These are phyloP conservation scores for Laspeyria flexula DNA, from an alignment of 2,888 invertebrate species.

Conservation along the genomic window DNA sequence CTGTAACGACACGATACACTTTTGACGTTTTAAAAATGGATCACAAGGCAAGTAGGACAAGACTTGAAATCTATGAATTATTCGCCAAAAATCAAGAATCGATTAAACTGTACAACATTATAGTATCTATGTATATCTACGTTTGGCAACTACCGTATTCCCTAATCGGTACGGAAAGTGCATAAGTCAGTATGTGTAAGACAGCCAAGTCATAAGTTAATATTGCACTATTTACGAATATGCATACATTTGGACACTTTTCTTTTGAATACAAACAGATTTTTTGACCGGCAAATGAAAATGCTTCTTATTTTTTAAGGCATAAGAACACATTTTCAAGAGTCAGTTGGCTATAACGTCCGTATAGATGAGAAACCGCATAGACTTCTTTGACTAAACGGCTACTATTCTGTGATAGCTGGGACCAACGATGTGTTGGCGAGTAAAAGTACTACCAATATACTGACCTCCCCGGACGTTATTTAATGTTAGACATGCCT, in stretches of 20 bases:
- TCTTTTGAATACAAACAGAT: not conserved
- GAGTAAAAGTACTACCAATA: slow-evolving; percentile 7
- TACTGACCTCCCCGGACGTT: too few species aligned
- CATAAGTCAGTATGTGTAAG: slow-evolving; percentile 52
- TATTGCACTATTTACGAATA: slow-evolving; percentile 52
- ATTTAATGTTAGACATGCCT: too few species aligned
- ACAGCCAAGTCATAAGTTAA: slow-evolving; percentile 57
- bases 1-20: slow-evolving; percentile 29
- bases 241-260: slow-evolving; percentile 41
- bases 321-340: too few species aligned
- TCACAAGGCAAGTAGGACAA: slow-evolving; percentile 48
- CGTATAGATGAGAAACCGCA: too few species aligned
- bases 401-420: too few species aligned
- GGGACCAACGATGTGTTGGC: not conserved
- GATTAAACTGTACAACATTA: slow-evolving; percentile 21
- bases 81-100: slow-evolving; percentile 21
- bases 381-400: too few species aligned
- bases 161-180: slow-evolving; percentile 54
- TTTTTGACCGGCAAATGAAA: too few species aligned
- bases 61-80: slow-evolving; percentile 30
- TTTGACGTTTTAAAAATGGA: slow-evolving; percentile 24
- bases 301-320: too few species aligned
- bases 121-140: slow-evolving; percentile 32
- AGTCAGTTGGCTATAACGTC: too few species aligned
- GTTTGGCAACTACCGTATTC: slow-evolving; percentile 43